Conservation (phyloP, 2,888 invertebrate species). For the Polyommatus icarus region DNA sequence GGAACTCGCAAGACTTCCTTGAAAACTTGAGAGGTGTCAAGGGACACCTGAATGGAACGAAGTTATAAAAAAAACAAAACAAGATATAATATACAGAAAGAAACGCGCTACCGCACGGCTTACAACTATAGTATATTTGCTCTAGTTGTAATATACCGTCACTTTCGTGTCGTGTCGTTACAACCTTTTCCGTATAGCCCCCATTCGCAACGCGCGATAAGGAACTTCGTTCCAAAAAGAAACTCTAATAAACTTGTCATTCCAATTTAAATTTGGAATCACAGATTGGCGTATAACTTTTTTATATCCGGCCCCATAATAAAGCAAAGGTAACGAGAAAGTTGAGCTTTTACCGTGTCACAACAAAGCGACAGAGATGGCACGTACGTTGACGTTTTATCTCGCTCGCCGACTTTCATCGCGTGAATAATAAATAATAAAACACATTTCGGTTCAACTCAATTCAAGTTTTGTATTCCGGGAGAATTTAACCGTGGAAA, state of each 20-base stretch:
- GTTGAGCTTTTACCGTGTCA: constrained; percentile 30
- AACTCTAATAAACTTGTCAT: background rate
- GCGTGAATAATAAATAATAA: constrained; percentile 73
- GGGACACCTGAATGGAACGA: too few species aligned
- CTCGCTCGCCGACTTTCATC: constrained; percentile 70
- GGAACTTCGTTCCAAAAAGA: too few species aligned
- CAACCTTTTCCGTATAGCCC: too few species aligned
- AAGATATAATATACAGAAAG: too few species aligned
- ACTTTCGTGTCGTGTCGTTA: too few species aligned
- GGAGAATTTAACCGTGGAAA: constrained; percentile 38
- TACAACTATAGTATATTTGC: too few species aligned
- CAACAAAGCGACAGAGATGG: constrained; percentile 53
- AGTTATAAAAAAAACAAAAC: too few species aligned
- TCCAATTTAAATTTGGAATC: background rate
- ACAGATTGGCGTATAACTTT: background rate
- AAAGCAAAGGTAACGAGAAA: constrained; percentile 26
- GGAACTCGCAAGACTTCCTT: too few species aligned
- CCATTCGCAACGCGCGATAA: too few species aligned
- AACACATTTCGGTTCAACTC: constrained; percentile 55
- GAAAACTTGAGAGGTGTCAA: too few species aligned
- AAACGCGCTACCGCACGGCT: too few species aligned
- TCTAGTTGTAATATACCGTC: too few species aligned
- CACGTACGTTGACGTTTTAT: constrained; percentile 71
- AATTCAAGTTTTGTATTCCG: constrained; percentile 41
- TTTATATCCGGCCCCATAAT: constrained; percentile 10